phyloP scores from a whole-genome alignment of 2,888 invertebrate species.

The Synanthedon andrenaeformis region DNA sequence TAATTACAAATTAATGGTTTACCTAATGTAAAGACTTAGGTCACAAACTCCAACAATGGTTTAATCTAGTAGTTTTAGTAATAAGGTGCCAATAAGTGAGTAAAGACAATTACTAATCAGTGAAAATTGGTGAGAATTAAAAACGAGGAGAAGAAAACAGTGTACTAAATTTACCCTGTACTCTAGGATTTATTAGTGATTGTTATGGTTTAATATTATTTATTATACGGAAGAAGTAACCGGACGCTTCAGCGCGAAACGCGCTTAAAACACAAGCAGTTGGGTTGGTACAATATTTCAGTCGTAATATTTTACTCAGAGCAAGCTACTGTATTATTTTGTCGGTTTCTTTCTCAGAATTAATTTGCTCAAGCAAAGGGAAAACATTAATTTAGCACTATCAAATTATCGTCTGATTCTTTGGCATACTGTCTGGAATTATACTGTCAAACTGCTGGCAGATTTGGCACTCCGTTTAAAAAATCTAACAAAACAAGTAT shows the following conservation, averaged over 20 bases:
- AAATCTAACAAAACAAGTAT: slow-evolving; percentile 53
- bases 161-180: slow-evolving; percentile 69
- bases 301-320: slow-evolving; percentile 40
- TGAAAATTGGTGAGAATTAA: slow-evolving; percentile 55
- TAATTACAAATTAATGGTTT: slow-evolving; percentile 43
- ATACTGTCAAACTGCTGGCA: slow-evolving; percentile 20
- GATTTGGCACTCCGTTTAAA: slow-evolving; percentile 59
- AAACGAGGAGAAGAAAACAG: slow-evolving; percentile 54
- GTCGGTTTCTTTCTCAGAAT: slow-evolving; percentile 30
- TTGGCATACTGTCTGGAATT: slow-evolving; percentile 27
- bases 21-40: slow-evolving; percentile 43
- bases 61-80: slow-evolving; percentile 44
- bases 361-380: slow-evolving; percentile 5
- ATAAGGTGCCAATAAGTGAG: slow-evolving; percentile 61
- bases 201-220: slow-evolving; percentile 37
- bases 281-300: slow-evolving; percentile 33
- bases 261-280: slow-evolving; percentile 25
- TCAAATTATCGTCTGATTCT: slow-evolving; percentile 10
- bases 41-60: slow-evolving; percentile 59
- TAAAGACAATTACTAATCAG: slow-evolving; percentile 50
- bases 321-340: slow-evolving; percentile 48
- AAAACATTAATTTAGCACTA: slow-evolving; percentile 1
- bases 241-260: slow-evolving; percentile 17
- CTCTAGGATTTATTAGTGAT: slow-evolving; percentile 64
- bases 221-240: slow-evolving; percentile 25